Evolutionary conservation across 2,113 vertebrate species (phyloP).

Genomic region (Cololabis saira): DNA sequence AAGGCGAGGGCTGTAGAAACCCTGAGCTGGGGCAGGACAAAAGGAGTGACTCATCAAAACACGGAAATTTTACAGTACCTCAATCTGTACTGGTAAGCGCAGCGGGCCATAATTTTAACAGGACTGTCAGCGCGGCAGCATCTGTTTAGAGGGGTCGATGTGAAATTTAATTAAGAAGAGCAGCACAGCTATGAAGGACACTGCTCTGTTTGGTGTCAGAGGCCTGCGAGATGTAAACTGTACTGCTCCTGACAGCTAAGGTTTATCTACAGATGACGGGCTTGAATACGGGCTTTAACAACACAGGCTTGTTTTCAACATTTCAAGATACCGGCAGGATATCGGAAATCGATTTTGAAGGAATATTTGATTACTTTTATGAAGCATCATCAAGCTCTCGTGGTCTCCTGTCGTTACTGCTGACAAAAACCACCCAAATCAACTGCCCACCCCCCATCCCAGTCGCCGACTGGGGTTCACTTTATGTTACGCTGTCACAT

Average conservation of each 20-base stretch:
- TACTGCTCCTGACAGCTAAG: constrained; percentile 40
- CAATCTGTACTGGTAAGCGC: constrained; percentile 44
- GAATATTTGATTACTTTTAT: no score
- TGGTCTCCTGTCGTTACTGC: no score
- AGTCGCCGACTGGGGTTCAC: no score
- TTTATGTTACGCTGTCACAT: no score
- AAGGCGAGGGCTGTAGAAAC: not conserved
- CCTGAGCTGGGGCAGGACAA: not conserved
- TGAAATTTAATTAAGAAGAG: constrained; percentile 71
- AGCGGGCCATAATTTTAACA: constrained; percentile 45
- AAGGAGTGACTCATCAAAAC: constrained; percentile 46
- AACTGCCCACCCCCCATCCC: no score
- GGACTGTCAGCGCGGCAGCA: constrained; percentile 53
- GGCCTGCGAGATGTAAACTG: constrained; percentile 12
- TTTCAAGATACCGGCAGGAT: no score
- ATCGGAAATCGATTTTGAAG: no score
- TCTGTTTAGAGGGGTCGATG: constrained; percentile 58
- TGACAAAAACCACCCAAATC: no score
- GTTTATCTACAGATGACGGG: constrained; percentile 33
- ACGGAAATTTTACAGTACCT: constrained; percentile 52
- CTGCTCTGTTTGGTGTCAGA: constrained; percentile 51
- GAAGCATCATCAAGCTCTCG: no score
- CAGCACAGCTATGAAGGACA: constrained; percentile 51
- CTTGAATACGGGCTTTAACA: no score
- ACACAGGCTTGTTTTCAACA: no score